These are phyloP conservation scores for Phoxinus dragarum DNA, from an alignment of 2,797 vertebrate species.

Conservation along the genomic window DNA sequence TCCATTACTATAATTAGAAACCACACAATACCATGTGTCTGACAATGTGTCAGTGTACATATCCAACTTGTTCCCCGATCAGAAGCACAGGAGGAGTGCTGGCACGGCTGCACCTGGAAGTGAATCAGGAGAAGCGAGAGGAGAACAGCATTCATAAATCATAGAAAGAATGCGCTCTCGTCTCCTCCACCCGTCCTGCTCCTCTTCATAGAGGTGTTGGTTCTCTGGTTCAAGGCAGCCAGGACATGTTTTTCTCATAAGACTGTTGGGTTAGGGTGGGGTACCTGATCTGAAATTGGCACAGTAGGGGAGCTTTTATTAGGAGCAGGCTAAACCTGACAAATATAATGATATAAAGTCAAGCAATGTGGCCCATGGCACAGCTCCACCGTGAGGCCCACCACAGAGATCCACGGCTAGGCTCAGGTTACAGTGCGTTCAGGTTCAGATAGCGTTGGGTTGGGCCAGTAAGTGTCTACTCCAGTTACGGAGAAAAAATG, in stretches of 20 bases:
- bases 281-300: constrained; percentile 25
- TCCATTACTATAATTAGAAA: background rate
- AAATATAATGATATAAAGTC: constrained; percentile 38
- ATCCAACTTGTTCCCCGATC: constrained; percentile 16
- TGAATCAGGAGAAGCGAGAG: constrained; percentile 53
- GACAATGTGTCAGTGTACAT: constrained; percentile 14
- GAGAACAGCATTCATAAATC: constrained; percentile 71
- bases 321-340: constrained; percentile 57
- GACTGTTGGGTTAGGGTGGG: constrained; percentile 9
- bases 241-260: constrained; percentile 51
- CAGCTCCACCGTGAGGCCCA: constrained; percentile 40
- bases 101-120: constrained; percentile 62
- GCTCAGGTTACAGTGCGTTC: constrained; percentile 59
- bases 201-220: constrained; percentile 58
- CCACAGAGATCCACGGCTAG: constrained; percentile 29
- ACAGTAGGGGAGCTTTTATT: constrained; percentile 39
- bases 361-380: constrained; percentile 24
- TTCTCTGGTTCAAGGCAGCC: constrained; percentile 25
- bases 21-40: background rate
- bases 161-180: constrained; percentile 71
- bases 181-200: constrained; percentile 67
- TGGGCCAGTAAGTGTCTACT: constrained; percentile 42
- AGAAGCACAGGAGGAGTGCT: constrained; percentile 3
- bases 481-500: constrained; percentile 56
- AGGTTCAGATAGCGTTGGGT: constrained; percentile 40